These are phyloP conservation scores for Neoarius graeffei DNA, from an alignment of 2,113 vertebrate genomes.

Conservation along the genomic window DNA sequence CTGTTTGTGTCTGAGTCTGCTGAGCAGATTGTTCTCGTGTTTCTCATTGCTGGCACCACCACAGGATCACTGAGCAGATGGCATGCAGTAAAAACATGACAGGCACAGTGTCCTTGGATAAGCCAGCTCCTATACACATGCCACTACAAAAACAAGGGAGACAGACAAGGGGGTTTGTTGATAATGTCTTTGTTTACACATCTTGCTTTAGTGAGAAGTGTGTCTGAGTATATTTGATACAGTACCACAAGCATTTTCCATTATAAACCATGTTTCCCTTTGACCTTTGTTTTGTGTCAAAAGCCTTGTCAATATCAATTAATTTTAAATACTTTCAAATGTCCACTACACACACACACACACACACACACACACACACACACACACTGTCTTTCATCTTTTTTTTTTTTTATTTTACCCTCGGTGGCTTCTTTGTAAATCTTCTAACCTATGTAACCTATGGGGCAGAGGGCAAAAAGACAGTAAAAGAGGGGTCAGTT, in stretches of 20 bases:
- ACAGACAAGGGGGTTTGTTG: slow-evolving; percentile 22
- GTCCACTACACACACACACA: not conserved
- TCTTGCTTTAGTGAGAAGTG: slow-evolving; percentile 1
- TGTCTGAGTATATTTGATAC: not conserved
- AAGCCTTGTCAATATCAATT: not conserved
- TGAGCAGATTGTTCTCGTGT: slow-evolving; percentile 35
- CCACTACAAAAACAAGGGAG: slow-evolving; percentile 20
- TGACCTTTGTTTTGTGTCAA: not conserved
- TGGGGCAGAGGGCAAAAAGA: slow-evolving; percentile 10
- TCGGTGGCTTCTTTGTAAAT: slow-evolving; percentile 6
- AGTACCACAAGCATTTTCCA: not conserved
- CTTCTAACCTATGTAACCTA: slow-evolving; percentile 42
- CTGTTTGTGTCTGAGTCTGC: slow-evolving; percentile 31
- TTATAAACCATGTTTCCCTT: not conserved
- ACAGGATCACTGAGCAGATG: slow-evolving; percentile 47
- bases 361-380: not conserved
- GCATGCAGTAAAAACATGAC: slow-evolving; percentile 49
- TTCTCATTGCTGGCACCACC: slow-evolving; percentile 39
- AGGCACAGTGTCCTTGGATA: slow-evolving; percentile 35
- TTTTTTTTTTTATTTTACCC: not conserved
- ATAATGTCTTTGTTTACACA: slow-evolving; percentile 35
- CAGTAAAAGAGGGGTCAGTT: slow-evolving; percentile 14
- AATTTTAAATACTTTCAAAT: not conserved
- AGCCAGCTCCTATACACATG: slow-evolving; percentile 31
- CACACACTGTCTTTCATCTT: not conserved